Percentiles rank a stretch among this genome's conserved stretches.
phyloP scores from a whole-genome alignment of 2,888 invertebrate species.

The Candidula unifasciata region DNA sequence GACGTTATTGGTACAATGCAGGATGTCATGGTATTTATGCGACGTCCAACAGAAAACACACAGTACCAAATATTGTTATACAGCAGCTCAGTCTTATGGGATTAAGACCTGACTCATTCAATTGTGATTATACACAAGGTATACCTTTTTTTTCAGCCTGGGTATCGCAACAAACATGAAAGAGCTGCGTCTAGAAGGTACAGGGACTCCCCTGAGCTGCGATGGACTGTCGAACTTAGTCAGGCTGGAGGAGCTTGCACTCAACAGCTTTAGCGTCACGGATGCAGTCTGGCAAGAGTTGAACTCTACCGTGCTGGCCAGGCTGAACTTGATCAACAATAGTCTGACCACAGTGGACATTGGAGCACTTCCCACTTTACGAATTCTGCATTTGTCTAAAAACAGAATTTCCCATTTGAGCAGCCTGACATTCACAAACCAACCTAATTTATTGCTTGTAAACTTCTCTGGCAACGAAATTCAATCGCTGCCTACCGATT shows the following conservation, averaged over 20 bases:
- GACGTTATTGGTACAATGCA: too few relatives aligned
- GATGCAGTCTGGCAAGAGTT: conserved; percentile 43
- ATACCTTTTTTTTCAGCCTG: conserved; percentile 1
- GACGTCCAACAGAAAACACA: too few relatives aligned
- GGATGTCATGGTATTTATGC: too few relatives aligned
- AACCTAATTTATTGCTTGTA: conserved; percentile 1
- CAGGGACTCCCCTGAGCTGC: neutral
- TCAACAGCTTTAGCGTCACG: conserved; percentile 31
- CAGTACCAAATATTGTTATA: too few relatives aligned
- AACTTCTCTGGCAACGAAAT: conserved; percentile 47
- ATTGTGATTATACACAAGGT: neutral
- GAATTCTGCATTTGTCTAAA: conserved; percentile 24
- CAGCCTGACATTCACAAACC: conserved; percentile 22
- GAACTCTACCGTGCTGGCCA: conserved; percentile 5
- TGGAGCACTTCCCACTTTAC: neutral
- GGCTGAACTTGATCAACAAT: conserved; percentile 39
- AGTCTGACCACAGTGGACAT: conserved; percentile 9
- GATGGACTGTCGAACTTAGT: neutral
- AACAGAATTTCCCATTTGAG: conserved; percentile 31
- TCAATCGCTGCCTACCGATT: neutral
- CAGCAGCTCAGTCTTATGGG: too few relatives aligned
- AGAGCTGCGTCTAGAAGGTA: conserved; percentile 31
- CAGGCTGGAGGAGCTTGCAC: conserved; percentile 20
- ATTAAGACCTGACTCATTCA: neutral
- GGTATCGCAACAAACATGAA: neutral